phyloP scores from a whole-genome alignment of 64 coral and sea anemone genomes.

The Anthopleura sola region DNA sequence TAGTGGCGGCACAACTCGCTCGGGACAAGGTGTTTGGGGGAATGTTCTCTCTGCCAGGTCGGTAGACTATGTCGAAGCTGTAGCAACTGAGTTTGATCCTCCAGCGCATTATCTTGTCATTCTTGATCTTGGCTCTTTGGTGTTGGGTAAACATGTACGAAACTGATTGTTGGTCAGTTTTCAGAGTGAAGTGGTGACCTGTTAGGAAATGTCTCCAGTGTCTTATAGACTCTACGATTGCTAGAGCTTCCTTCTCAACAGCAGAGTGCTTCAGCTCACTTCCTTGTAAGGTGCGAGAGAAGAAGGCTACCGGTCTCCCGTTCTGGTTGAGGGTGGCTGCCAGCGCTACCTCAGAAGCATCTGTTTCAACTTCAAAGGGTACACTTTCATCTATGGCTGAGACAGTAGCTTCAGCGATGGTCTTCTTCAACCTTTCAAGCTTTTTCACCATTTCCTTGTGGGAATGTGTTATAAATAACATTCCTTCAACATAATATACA shows the following conservation, averaged over 20 bases:
- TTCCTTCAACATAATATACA: no score
- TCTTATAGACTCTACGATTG: slow-evolving; percentile 34
- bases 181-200: slow-evolving; percentile 40
- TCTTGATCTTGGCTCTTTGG: slow-evolving; percentile 42
- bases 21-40: slow-evolving; percentile 35
- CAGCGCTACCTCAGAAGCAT: slow-evolving; percentile 49
- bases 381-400: slow-evolving; percentile 41
- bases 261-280: slow-evolving; percentile 52
- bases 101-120: slow-evolving; percentile 46
- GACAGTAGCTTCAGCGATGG: slow-evolving; percentile 17
- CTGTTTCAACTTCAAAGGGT: slow-evolving; percentile 53
- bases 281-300: slow-evolving; percentile 38
- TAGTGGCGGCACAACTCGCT: slow-evolving; percentile 17
- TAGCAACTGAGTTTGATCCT: slow-evolving; percentile 35
- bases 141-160: slow-evolving; percentile 45
- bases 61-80: slow-evolving; percentile 43
- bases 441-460: not conserved
- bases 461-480: no score
- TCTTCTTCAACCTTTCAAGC: slow-evolving; percentile 31
- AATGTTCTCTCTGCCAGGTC: slow-evolving; percentile 44
- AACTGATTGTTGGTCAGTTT: slow-evolving; percentile 51
- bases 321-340: slow-evolving; percentile 62
- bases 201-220: slow-evolving; percentile 62
- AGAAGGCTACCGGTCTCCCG: slow-evolving; percentile 49
- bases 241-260: slow-evolving; percentile 40